Evolutionary conservation across 2,797 vertebrate species (phyloP).

Genomic region (Chiloscyllium punctatum): DNA sequence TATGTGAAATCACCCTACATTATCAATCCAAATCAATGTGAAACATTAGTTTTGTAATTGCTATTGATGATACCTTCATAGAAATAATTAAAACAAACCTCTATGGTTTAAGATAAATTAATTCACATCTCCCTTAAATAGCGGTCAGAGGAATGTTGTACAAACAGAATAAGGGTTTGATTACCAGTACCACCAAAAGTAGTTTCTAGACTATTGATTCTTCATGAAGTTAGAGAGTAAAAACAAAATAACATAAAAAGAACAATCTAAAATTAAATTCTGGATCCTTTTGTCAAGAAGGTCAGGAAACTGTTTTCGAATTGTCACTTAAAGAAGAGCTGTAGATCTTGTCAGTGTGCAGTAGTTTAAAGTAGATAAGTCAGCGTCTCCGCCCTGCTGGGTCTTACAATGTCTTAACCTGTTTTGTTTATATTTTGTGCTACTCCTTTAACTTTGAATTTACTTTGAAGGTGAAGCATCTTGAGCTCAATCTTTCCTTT

Average conservation of each 20-base stretch:
- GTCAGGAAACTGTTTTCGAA: neutral
- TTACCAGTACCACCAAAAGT: neutral
- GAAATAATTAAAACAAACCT: neutral
- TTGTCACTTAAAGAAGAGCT: neutral
- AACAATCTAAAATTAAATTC: neutral
- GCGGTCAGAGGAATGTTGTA: no score
- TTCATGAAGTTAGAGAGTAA: neutral
- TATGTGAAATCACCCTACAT: neutral
- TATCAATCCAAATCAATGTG: neutral
- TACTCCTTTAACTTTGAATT: conserved; percentile 36
- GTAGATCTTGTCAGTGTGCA: neutral
- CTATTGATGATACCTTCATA: neutral
- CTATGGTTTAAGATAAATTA: neutral
- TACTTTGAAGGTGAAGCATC: neutral
- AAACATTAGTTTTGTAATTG: neutral
- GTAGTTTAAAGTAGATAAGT: neutral
- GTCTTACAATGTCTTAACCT: neutral
- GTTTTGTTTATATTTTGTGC: neutral
- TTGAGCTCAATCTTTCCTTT: neutral
- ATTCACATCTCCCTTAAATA: neutral
- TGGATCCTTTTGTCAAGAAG: neutral
- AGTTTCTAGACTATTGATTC: neutral
- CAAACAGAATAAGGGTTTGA: neutral
- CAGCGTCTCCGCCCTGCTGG: neutral
- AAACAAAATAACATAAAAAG: neutral